Conservation (phyloP, 2,888 invertebrate species). For the Autographa gamma region DNA sequence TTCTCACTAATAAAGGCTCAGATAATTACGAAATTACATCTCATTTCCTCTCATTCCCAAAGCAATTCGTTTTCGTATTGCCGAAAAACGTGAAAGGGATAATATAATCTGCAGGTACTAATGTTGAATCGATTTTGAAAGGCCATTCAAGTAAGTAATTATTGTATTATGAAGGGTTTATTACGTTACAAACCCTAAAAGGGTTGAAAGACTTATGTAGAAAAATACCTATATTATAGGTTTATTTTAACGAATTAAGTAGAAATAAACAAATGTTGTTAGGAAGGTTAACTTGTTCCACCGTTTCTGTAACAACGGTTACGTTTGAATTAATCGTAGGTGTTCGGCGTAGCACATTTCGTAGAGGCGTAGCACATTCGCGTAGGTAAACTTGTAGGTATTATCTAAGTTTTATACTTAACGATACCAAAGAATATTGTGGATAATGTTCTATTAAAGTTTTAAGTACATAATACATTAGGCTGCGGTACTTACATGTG, state of each 20-base stretch:
- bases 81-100: constrained; percentile 44
- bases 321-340: background rate
- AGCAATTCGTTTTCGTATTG: constrained; percentile 24
- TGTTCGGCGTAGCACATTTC: constrained; percentile 11
- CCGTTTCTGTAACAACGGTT: too few relatives aligned
- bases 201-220: constrained; percentile 18
- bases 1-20: constrained; percentile 18
- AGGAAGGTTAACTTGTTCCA: too few relatives aligned
- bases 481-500: background rate
- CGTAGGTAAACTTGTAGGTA: background rate
- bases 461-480: constrained; percentile 3
- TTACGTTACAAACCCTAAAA: constrained; percentile 33
- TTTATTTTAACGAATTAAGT: background rate
- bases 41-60: constrained; percentile 25
- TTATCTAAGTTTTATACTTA: background rate
- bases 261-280: background rate
- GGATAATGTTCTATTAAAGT: constrained; percentile 2
- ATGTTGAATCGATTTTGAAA: constrained; percentile 46
- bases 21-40: constrained; percentile 41
- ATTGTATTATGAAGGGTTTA: constrained; percentile 48
- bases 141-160: constrained; percentile 41
- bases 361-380: constrained; percentile 12
- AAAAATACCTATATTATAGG: constrained; percentile 12
- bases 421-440: background rate
- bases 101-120: constrained; percentile 41